A percentile compares a stretch with the other conserved stretches of the same genome.
Evolutionary conservation across 1,140 invertebrate genomes (phyloP).

Genomic region (Pseudomyrmex pallidus): DNA sequence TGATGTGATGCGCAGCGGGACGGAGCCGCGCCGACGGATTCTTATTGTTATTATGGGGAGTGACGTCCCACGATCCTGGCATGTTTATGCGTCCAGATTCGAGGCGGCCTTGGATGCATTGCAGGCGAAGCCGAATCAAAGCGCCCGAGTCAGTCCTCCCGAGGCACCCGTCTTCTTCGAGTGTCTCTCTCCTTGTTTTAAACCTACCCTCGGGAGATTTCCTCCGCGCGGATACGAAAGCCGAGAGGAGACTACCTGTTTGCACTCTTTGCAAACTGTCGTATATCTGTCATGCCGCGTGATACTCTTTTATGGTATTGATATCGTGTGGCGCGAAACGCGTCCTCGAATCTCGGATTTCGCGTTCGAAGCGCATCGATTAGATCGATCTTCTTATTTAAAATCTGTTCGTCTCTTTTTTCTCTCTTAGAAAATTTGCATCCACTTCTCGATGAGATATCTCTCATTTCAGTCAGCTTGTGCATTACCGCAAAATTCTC

Average conservation of each 20-base stretch:
- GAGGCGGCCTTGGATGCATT: conserved; percentile 80
- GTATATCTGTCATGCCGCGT: conserved; percentile 15
- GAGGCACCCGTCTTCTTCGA: conserved; percentile 63
- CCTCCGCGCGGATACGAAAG: conserved; percentile 6
- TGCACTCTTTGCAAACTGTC: background rate
- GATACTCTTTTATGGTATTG: background rate
- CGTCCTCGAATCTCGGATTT: background rate
- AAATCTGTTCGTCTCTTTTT: background rate
- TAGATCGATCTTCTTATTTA: background rate
- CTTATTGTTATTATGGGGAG: conserved; percentile 84
- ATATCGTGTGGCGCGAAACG: background rate
- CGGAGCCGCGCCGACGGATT: conserved; percentile 73
- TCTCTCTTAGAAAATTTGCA: background rate
- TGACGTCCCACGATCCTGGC: conserved; percentile 81
- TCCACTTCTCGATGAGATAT: background rate
- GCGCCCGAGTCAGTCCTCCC: conserved; percentile 66
- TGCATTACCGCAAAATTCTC: background rate
- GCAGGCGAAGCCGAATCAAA: conserved; percentile 74
- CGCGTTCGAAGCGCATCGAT: background rate
- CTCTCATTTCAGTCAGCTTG: too few species aligned
- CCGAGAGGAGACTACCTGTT: background rate
- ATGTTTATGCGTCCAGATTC: conserved; percentile 84
- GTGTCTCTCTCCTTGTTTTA: conserved; percentile 39
- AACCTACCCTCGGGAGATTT: conserved; percentile 57
- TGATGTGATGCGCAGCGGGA: conserved; percentile 59